phyloP scores from a whole-genome alignment of 2,797 vertebrate species.

The Poecile montanus region DNA sequence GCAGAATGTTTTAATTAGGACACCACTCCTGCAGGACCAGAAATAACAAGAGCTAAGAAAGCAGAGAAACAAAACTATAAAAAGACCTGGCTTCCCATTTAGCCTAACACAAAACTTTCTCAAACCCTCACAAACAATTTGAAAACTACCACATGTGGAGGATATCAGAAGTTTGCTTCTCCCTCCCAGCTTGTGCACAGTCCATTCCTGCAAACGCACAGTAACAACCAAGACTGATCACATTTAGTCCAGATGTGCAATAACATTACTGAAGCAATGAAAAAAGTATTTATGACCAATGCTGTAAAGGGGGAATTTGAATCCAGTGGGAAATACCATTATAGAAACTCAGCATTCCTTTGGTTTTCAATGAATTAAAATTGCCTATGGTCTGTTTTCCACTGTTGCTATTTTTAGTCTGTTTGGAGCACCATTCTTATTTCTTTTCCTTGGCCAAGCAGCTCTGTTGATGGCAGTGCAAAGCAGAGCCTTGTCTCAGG shows the following conservation, averaged over 20 bases:
- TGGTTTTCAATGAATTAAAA: background rate
- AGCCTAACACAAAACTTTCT: background rate
- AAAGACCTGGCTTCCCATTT: background rate
- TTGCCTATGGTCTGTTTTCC: background rate
- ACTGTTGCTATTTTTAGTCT: background rate
- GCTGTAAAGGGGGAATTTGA: background rate
- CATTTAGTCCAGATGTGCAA: slow-evolving; percentile 10
- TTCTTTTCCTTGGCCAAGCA: background rate
- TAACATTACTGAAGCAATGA: background rate
- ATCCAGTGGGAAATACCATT: background rate
- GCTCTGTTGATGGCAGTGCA: background rate
- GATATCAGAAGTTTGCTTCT: background rate
- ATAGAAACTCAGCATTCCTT: slow-evolving; percentile 6
- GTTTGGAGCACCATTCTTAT: background rate
- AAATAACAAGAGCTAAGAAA: slow-evolving; percentile 33
- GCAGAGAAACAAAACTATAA: slow-evolving; percentile 19
- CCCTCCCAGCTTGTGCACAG: background rate
- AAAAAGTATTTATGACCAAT: background rate
- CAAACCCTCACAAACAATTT: background rate
- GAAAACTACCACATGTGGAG: background rate
- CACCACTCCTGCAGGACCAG: background rate
- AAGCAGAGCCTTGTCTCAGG: background rate
- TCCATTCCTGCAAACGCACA: background rate
- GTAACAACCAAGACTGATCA: background rate
- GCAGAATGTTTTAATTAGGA: slow-evolving; percentile 36